Evolutionary conservation across 2,797 vertebrate species (phyloP), one percentile per base, ranked within the genome.

Genomic region (Acomys russatus): DNA sequence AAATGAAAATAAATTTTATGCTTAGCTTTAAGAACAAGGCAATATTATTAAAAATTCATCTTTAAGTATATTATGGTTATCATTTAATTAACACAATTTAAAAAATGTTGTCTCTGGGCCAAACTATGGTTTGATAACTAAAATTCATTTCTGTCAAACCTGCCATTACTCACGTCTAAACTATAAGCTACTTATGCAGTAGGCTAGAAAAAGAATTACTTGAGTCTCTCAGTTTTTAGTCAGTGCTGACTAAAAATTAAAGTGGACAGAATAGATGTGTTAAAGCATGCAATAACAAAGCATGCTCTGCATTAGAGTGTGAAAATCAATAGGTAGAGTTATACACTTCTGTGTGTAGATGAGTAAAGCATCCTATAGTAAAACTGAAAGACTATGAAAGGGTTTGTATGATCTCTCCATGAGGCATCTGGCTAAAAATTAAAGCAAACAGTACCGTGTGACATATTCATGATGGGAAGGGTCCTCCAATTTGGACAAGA

Each of bases 381-480:
- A 79, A 91, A 89, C 18, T n/a, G 20, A 86, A 83, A 92, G 63
- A 91, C 68, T 11, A 2, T 14, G 6, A 30, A 63, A n/a, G 12
- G 28, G 0, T 54, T 74, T 92, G n/a, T 71, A 28, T 4, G 17
- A 78, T 8, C 10, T 83, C 78, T 95, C 33, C 18, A 20, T 35
- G 23, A 61, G 23, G 35, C 6, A 89, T 70, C 9, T 74, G 7
- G 4, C 17, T 91, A 35, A 91, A 88, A 91, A 6, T 89, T 83
- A 70, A 86, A 94, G 89, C 20, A 96, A 74, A 78, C 15, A 54
- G 25, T 87, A 20, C 64, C 35, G 54, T 95, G 78, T 56, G 73
- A 83, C 38, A 59, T 38, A 79, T 93, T 78, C 89, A 4, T 91
- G 89, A 87, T 71, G 11, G 20, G 49, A 90, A 86, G 8, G 94